Evolutionary conservation across 1,140 invertebrate genomes (phyloP).

Genomic region (Macrobrachium rosenbergii): DNA sequence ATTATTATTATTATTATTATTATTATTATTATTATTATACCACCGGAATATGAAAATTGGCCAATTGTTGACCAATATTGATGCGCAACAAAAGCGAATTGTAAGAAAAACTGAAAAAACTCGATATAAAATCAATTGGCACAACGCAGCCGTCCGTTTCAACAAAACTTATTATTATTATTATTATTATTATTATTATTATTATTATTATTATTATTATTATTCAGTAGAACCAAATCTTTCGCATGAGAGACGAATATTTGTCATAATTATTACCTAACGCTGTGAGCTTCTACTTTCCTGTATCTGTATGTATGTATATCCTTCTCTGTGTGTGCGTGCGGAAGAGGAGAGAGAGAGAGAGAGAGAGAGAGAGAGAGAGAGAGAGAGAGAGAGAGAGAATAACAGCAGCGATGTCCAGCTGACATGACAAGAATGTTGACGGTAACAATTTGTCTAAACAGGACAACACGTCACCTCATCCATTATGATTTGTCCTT

Average conservation of each 20-base stretch:
- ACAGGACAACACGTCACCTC: too few species aligned
- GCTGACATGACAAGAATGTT: too few species aligned
- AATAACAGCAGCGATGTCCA: background rate
- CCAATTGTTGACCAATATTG: too few species aligned
- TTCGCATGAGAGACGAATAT: background rate
- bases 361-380: slow-evolving; percentile 31
- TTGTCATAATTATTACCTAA: background rate
- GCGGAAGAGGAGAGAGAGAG: background rate
- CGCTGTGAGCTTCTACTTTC: background rate
- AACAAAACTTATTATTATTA: background rate
- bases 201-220: background rate
- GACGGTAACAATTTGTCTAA: too few species aligned
- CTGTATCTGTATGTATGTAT: background rate
- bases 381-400: slow-evolving; percentile 26
- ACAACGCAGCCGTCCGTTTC: too few species aligned
- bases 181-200: slow-evolving; percentile 1
- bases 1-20: slow-evolving; percentile 1
- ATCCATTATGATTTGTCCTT: too few species aligned
- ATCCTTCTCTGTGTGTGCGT: background rate
- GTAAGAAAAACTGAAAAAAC: too few species aligned
- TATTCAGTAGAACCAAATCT: background rate
- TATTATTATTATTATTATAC: background rate
- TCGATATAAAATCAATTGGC: too few species aligned
- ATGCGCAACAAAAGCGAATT: too few species aligned
- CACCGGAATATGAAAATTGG: too few species aligned